These are phyloP conservation scores for Podarcis raffonei DNA, from an alignment of 2,113 vertebrate genomes.

Conservation along the genomic window DNA sequence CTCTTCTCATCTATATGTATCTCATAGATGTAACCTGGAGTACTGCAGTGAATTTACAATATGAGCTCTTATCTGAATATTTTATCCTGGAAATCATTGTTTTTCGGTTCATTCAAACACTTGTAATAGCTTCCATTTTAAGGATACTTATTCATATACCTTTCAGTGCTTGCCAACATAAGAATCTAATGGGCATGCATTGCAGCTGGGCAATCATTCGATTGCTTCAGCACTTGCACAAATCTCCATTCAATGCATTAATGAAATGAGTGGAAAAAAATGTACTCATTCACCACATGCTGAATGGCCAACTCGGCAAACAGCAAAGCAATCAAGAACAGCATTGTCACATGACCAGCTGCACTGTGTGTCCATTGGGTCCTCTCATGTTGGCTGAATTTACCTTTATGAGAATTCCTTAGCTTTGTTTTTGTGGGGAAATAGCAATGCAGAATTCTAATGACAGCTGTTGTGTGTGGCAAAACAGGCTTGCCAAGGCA, in stretches of 20 bases:
- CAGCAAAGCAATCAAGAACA: background rate
- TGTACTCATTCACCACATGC: conserved; percentile 6
- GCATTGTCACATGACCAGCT: conserved; percentile 10
- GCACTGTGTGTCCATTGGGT: background rate
- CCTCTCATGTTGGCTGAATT: conserved; percentile 36
- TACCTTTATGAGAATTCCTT: conserved; percentile 14
- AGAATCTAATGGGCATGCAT: conserved; percentile 2
- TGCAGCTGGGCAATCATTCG: conserved; percentile 8
- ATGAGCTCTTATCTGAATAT: background rate
- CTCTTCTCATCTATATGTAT: background rate
- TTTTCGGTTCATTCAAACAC: conserved; percentile 1
- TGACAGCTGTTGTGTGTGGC: conserved; percentile 16
- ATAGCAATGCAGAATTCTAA: background rate
- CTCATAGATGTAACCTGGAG: background rate
- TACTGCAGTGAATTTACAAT: background rate
- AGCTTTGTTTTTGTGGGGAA: background rate
- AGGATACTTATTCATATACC: conserved; percentile 10
- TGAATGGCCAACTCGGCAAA: conserved; percentile 11
- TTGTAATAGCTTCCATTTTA: conserved; percentile 1
- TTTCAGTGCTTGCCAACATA: conserved; percentile 4
- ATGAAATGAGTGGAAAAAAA: background rate
- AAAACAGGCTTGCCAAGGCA: conserved; percentile 37
- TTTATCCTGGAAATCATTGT: conserved; percentile 2
- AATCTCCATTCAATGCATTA: conserved; percentile 15
- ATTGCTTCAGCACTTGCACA: background rate